Base-by-base conservation (phyloP, 2,888 invertebrate genomes). In the Prosopocoilus inquinatus region DNA sequence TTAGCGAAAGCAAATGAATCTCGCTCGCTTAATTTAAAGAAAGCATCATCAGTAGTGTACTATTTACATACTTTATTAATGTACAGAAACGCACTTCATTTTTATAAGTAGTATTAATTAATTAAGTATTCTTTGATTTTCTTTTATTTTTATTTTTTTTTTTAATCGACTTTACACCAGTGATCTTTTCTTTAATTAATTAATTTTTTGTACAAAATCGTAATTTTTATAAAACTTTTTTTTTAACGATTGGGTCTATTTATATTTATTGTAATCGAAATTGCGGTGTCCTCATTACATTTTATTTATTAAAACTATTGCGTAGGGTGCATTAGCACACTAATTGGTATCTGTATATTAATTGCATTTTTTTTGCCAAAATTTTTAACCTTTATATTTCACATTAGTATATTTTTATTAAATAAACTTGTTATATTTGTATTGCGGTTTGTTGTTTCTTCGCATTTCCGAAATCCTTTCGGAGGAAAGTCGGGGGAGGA, bases 341-440 rank as follows among this genome's bases (percentile, higher is more conserved):
- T 28, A 28, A 43, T 28, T 48, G 47, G 39, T 43, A 47, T 15
- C 33, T 38, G 47, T 34, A 51, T 47, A 41, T 50, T 39, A 43
- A 28, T 48, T 43, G 32, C 44, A 34, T 51, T 50, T 50, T 35
- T 51, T 50, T 50, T 56, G 34, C 43, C 20, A 11, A 28, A 51
- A 62, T 62, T 70, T 70, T 68, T 71, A 71, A 71, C 67, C 67
- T 68, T 68, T 60, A 61, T 61, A 67, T 67, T 64, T 64, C 59
- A 62, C 63, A 66, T 62, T 62, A 60, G 63, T 67, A 68, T 70
- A 68, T 64, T 68, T 71, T 71, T 69, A 66, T 69, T 68, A 64
- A 72, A 70, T 71, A 61, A 64, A 72, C 66, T 73, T 73, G 73
- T 74, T 74, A 74, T 71, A 74, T 73, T 74, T 74, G 71, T 64